Base-by-base conservation (phyloP, 2,113 vertebrate species). In the Neolamprologus falcicula region DNA sequence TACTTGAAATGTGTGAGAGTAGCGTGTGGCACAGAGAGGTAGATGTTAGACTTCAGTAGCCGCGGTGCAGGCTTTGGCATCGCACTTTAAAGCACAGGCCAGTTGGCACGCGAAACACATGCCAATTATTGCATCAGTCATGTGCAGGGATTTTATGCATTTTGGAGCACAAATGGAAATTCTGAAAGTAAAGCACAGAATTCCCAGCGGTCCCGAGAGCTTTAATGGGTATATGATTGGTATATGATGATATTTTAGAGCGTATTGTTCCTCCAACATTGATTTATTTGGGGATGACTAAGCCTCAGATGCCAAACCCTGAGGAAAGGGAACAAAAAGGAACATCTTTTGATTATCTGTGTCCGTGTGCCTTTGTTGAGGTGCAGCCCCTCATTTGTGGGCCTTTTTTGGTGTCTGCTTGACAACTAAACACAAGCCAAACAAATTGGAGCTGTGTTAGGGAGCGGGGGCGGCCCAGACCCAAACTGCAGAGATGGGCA, bases 351-450 rank as follows among this genome's bases (percentile, higher is more conserved):
- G 50, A 73, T 78, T 86, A 80, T 84, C 73, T 81, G 87, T 78
- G 83, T 78, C 42, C 40, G 3, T 79, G 80, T 86, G 89, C 63
- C 37, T 91, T 81, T 86, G 88, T 91, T 82, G 37, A 90, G 37
- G 86, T 90, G 83, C 76, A 80, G 85, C 80, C 86, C 82, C 90
- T 92, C 87, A 63, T 92, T 92, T 91, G 57, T 4, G 31, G 63
- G 68, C 5, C 33, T 88, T 88, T 90, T 88, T 84, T 45, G 79
- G 90, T 80, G 90, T 89, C 53, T 89, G 85, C 80, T 78, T 92
- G 93, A 91, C 93, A 93, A 85, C 92, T 81, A 66, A 93, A 92
- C 90, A 91, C 80, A 90, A 90, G 63, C 81, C 90, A 91, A 91
- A 92, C 90, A 93, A 93, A 93, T 88, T 79, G 83, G 80, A 86